These are phyloP conservation scores for Octomys mimax DNA, from an alignment of 2,797 vertebrate genomes.

Conservation along the genomic window DNA sequence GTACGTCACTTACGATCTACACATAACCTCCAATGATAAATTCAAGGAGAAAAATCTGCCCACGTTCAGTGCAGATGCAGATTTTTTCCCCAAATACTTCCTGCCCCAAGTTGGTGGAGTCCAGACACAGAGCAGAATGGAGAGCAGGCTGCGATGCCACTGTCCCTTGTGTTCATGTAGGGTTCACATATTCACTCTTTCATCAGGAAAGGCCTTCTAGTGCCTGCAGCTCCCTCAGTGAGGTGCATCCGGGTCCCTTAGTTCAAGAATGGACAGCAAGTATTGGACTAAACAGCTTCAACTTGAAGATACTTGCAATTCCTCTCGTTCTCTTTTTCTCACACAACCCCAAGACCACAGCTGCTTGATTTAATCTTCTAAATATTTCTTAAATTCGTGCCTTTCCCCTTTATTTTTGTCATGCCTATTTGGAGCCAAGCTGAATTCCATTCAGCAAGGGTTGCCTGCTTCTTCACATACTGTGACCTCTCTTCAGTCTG, in stretches of 20 bases:
- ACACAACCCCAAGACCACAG: not conserved
- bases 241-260: not conserved
- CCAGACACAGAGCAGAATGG: not conserved
- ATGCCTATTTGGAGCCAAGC: not conserved
- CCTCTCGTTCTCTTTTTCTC: not conserved
- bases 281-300: not conserved
- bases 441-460: not conserved
- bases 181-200: not conserved
- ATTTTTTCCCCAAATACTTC: not conserved
- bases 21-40: not conserved
- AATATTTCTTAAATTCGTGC: not conserved
- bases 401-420: not conserved
- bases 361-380: not conserved
- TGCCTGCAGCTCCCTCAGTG: not conserved
- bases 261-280: not conserved
- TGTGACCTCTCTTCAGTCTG: not conserved
- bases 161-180: not conserved
- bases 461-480: not conserved
- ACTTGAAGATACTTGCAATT: conserved; percentile 2
- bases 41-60: not conserved
- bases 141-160: not conserved
- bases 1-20: not conserved
- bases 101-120: not conserved
- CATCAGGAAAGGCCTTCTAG: not conserved
- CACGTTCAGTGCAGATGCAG: too few relatives aligned